Evolutionary conservation across 1,140 invertebrate species (phyloP).

Genomic region (Bombus superbus): DNA sequence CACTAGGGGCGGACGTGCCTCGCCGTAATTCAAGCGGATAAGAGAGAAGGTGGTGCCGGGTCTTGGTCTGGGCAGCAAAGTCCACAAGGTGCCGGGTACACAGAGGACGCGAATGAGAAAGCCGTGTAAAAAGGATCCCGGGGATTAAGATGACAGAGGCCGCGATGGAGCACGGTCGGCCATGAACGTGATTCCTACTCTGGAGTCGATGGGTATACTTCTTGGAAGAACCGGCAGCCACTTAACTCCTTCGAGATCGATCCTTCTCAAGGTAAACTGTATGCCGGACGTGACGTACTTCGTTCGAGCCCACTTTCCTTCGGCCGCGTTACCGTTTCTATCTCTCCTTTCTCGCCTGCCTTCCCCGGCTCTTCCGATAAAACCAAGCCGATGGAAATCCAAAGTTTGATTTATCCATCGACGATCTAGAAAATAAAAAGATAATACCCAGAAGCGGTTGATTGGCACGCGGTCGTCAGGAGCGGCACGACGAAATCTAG

Average conservation of each 20-base stretch:
- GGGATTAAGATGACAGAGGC: conserved; percentile 75
- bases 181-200: conserved; percentile 71
- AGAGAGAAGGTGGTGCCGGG: conserved; percentile 66
- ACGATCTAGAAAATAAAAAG: conserved; percentile 3
- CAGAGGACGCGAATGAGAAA: conserved; percentile 70
- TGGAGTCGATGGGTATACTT: conserved; percentile 62
- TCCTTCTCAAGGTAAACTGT: conserved; percentile 57
- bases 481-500: no score
- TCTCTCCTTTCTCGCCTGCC: neutral
- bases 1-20: conserved; percentile 72
- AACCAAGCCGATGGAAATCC: conserved; percentile 15
- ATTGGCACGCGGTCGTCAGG: neutral
- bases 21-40: conserved; percentile 77
- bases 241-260: conserved; percentile 66
- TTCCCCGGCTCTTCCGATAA: neutral
- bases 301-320: conserved; percentile 51
- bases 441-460: conserved; percentile 11
- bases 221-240: conserved; percentile 53
- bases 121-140: conserved; percentile 73
- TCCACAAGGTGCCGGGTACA: conserved; percentile 67
- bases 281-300: conserved; percentile 63
- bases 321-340: neutral
- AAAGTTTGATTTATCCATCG: conserved; percentile 14
- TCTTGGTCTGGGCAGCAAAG: conserved; percentile 54
- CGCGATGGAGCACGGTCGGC: conserved; percentile 55